Evolutionary conservation across 2,113 vertebrate genomes (phyloP), one percentile per base, ranked within the genome.

Genomic region (Miniopterus natalensis): DNA sequence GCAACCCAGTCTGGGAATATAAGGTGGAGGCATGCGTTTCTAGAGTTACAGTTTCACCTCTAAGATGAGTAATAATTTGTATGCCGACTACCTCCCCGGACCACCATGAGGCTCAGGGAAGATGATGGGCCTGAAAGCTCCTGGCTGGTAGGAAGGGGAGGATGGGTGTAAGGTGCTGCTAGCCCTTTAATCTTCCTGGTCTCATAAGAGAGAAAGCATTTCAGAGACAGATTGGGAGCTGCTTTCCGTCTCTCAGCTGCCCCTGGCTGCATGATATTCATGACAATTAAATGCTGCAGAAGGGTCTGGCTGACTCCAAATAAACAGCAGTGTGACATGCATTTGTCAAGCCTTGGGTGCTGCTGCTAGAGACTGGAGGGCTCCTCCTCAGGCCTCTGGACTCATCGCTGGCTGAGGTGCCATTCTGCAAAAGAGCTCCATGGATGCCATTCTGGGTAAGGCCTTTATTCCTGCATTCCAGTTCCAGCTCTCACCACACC

Each of bases 121-220:
- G 92, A 95, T 96, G 94, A 96, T 79, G 59, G 55, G 25, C 42
- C 11, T 47, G 59, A 78, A 79, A 94, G 94, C 88, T 83, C 88
- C 92, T 68, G 49, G 88, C 88, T 94, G 18, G 81, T 78, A 40
- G 66, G 74, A 83, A 88, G 78, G 81, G 74, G 75, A 40, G 90
- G 83, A 90, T 29, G 92, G 77, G 45, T 31, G 14, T 23, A 93
- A 97, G 90, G 94, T 94, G 77, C 96, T 94, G 96, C 92, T 97
- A 96, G 92, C 94, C 77, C 83, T 97, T 97, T 97, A 97, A 96
- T 97, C 97, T 97, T 97, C 95, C 81, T 95, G 49, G 74, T 75
- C 95, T 96, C 95, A 94, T 94, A 97, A 96, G 96, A 93, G 94
- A 97, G 94, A 95, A 90, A 96, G 94, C 55, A 96, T 97, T 96